phyloP scores from a whole-genome alignment of 2,113 vertebrate species.

The Trachemys scripta region DNA sequence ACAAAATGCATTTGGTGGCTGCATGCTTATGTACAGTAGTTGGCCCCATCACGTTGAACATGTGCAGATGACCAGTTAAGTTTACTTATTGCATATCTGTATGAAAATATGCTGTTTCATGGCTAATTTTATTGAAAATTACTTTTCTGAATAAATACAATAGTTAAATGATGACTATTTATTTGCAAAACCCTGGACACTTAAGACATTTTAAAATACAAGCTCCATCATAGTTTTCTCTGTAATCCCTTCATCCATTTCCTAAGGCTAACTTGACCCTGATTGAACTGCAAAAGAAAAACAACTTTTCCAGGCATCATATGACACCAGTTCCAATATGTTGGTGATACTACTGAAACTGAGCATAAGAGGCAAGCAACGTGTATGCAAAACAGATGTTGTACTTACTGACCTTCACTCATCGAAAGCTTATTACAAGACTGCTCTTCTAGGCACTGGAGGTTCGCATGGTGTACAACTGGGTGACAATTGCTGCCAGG shows the following conservation, averaged over 20 bases:
- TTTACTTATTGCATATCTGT: not conserved
- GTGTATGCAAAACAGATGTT: not conserved
- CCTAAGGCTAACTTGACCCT: not conserved
- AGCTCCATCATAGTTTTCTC: not conserved
- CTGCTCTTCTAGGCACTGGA: not conserved
- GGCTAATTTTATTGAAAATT: constrained; percentile 33
- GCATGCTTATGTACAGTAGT: not conserved
- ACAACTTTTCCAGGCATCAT: not conserved
- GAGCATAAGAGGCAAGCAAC: not conserved
- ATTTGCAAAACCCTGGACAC: constrained; percentile 20
- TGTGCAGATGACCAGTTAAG: constrained; percentile 25
- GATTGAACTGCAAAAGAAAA: not conserved
- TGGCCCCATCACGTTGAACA: not conserved
- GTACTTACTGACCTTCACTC: not conserved
- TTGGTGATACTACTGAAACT: not conserved
- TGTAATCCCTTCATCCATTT: not conserved
- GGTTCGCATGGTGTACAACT: not conserved
- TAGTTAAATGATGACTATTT: constrained; percentile 33
- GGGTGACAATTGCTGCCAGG: not conserved
- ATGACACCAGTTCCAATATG: not conserved
- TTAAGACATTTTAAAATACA: not conserved
- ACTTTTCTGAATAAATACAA: constrained; percentile 13
- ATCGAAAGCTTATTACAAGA: fast-evolving
- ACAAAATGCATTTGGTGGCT: not conserved
- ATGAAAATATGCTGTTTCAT: constrained; percentile 25